These are phyloP conservation scores for Lasioglossum vierecki DNA, from an alignment of 2,888 invertebrate species.

Conservation along the genomic window DNA sequence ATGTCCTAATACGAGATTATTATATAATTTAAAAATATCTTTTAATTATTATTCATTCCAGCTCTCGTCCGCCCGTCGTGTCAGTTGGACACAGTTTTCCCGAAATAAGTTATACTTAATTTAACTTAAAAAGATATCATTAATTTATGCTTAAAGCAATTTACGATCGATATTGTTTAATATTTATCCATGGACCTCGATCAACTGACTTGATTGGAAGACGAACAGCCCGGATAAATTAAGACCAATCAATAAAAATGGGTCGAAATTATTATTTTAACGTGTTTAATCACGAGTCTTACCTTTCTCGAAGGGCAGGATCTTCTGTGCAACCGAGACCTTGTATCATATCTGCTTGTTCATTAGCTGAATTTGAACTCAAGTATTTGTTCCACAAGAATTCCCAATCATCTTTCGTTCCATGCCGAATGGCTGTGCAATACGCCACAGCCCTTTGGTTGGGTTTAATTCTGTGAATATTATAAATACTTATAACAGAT, in stretches of 20 bases:
- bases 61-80: too few relatives aligned
- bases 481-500: not conserved
- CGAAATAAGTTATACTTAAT: too few relatives aligned
- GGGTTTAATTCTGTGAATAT: constrained; percentile 67
- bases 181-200: too few relatives aligned
- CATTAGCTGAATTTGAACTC: constrained; percentile 86
- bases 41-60: too few relatives aligned
- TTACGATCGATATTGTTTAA: too few relatives aligned
- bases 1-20: too few relatives aligned
- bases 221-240: too few relatives aligned
- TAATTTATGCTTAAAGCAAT: too few relatives aligned
- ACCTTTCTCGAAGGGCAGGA: constrained; percentile 84
- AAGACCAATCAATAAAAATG: not conserved
- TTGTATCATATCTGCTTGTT: constrained; percentile 86
- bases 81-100: too few relatives aligned
- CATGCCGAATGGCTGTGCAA: constrained; percentile 87
- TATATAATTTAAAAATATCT: too few relatives aligned
- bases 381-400: constrained; percentile 88
- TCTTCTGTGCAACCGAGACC: constrained; percentile 86
- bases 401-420: constrained; percentile 89
- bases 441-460: constrained; percentile 88
- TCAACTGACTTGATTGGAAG: too few relatives aligned
- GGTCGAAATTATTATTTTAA: not conserved
- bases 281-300: constrained; percentile 31
- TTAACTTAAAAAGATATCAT: too few relatives aligned